Percentiles rank a stretch among this genome's conserved stretches.
Evolutionary conservation across 2,797 vertebrate genomes (phyloP).

Genomic region (Ciconia nigra): DNA sequence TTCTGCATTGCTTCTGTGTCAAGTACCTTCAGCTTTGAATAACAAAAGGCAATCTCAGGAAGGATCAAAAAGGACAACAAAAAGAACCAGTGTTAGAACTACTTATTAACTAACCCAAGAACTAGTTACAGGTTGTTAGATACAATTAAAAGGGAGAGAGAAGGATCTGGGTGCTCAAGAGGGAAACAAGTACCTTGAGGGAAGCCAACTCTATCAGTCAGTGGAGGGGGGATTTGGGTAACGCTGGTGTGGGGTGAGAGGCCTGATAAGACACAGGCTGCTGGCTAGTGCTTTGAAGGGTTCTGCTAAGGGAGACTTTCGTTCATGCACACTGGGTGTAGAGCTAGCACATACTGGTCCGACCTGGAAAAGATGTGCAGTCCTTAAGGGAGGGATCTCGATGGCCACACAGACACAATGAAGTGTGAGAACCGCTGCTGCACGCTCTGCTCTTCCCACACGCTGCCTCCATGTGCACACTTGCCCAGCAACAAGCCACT

Average conservation of each 20-base stretch:
- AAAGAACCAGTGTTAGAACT: neutral
- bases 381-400: neutral
- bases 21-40: slow-evolving; percentile 16
- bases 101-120: neutral
- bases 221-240: neutral
- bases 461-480: fast-evolving
- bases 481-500: neutral
- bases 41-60: slow-evolving; percentile 24
- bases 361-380: neutral
- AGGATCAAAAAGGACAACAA: neutral
- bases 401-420: neutral
- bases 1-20: slow-evolving; percentile 29
- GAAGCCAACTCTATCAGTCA: neutral
- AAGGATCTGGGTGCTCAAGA: neutral
- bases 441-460: neutral
- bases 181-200: neutral
- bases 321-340: fast-evolving
- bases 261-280: neutral
- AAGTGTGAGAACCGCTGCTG: neutral
- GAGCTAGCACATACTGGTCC: neutral
- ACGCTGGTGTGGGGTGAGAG: neutral
- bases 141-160: neutral
- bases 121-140: neutral
- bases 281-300: neutral
- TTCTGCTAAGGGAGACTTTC: neutral